Evolutionary conservation across 2,113 vertebrate genomes (phyloP), one percentile per base, ranked within the genome.

Genomic region (Sturnus vulgaris): DNA sequence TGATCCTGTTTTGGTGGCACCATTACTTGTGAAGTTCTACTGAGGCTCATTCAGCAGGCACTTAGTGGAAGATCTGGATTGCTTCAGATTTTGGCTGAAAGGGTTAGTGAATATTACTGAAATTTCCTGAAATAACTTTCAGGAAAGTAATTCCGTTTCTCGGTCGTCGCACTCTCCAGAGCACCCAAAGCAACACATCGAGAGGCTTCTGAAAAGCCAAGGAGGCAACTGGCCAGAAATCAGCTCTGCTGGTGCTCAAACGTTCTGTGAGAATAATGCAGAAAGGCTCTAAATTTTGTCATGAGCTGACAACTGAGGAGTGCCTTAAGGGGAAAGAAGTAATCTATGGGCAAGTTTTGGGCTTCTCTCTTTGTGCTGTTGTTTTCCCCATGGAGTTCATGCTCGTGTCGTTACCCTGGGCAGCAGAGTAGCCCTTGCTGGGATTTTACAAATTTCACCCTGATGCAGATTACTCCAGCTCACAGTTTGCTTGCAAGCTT

Each of bases 251-350:
- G 90, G 68, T 85, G 82, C 75, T 82, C 90, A 65, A 30, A 63
- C 35, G 50, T 76, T 85, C 78, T 93, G 85, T 30, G 68, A 79
- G 92, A 94, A 69, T 86, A 91, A 82, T 86, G 59, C 79, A 82
- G 88, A 77, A 82, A 80, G 59, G 35, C 91, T 90, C 63, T 95
- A 92, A 95, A 90, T 94, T 97, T 88, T 93, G 50, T 70, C 71
- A 20, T 14, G 75, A 90, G 75, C 66, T 90, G 87, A 66, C 88
- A 93, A 44, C 5, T 65, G n/a, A 65, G 57, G 31, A 86, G 53
- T 68, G 65, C 30, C 22, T 42, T 78, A 60, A 57, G 40, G 50
- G 69, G 57, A 1, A 7, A 28, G 14, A 61, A 82, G 42, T 75
- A 94, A 94, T 90, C 75, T 71, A 80, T 69, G 75, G 70, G 53